phyloP scores from a whole-genome alignment of 2,113 vertebrate species.

The Myrmecophaga tridactyla region DNA sequence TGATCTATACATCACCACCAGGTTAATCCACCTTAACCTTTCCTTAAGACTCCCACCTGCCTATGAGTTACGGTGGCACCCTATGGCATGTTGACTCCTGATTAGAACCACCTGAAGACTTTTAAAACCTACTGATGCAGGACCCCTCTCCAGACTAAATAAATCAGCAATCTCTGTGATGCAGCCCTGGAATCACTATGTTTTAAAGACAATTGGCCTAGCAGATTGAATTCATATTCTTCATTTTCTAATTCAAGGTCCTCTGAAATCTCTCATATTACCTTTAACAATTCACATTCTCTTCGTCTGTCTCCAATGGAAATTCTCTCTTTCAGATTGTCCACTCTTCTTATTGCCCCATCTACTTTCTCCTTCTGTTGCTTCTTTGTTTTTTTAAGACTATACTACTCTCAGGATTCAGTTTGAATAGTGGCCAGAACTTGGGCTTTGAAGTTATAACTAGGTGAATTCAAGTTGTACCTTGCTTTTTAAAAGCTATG shows the following conservation, averaged over 20 bases:
- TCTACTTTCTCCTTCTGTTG: background rate
- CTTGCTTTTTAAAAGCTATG: background rate
- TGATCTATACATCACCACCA: background rate
- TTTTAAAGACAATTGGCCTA: background rate
- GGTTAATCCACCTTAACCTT: background rate
- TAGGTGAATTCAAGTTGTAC: background rate
- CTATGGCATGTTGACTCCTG: too few relatives aligned
- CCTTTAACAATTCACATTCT: background rate
- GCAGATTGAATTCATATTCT: background rate
- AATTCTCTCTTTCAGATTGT: background rate
- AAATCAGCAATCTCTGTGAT: background rate
- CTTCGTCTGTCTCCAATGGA: background rate
- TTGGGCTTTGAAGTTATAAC: background rate
- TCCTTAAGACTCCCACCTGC: background rate
- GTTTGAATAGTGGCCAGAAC: background rate
- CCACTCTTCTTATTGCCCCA: background rate
- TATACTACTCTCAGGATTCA: background rate
- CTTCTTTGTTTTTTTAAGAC: background rate
- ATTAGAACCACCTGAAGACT: background rate
- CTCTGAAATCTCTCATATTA: background rate
- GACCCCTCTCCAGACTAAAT: background rate
- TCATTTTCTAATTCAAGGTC: background rate
- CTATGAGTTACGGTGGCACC: background rate
- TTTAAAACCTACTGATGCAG: background rate
- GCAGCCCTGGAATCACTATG: background rate